Evolutionary conservation across 1,140 invertebrate species (phyloP).

Genomic region (Atopsyche davidsoni): DNA sequence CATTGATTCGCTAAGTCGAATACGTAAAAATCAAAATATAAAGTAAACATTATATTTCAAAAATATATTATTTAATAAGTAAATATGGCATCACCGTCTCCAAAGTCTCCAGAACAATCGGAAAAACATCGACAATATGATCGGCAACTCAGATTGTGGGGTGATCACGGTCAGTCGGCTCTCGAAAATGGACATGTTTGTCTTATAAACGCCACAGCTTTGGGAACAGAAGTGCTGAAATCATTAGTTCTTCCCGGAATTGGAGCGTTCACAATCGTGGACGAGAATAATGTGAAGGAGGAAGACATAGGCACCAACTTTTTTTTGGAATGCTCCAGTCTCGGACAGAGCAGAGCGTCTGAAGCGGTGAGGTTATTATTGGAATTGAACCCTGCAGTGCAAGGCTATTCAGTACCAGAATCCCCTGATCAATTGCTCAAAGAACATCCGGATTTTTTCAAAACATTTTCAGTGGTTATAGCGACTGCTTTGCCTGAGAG

Average conservation of each 20-base stretch:
- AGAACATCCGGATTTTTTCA: slow-evolving; percentile 85
- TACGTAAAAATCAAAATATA: too few relatives aligned
- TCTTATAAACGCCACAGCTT: slow-evolving; percentile 87
- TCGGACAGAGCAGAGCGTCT: slow-evolving; percentile 79
- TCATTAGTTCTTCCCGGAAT: slow-evolving; percentile 91
- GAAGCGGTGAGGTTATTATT: slow-evolving; percentile 74
- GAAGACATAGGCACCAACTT: slow-evolving; percentile 94
- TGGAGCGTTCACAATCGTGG: slow-evolving; percentile 93
- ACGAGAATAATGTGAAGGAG: slow-evolving; percentile 77
- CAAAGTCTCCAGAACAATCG: slow-evolving; percentile 74
- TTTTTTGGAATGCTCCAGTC: slow-evolving; percentile 73
- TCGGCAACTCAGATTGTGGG: slow-evolving; percentile 90
- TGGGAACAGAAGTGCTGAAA: slow-evolving; percentile 93
- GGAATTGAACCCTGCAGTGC: slow-evolving; percentile 90
- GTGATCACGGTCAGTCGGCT: slow-evolving; percentile 89
- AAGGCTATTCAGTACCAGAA: slow-evolving; percentile 89
- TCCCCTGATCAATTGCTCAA: slow-evolving; percentile 74
- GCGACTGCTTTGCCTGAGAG: slow-evolving; percentile 80
- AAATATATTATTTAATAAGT: too few relatives aligned
- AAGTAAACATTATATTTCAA: too few relatives aligned
- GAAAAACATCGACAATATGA: slow-evolving; percentile 82
- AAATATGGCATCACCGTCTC: slow-evolving; percentile 65
- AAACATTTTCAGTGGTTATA: slow-evolving; percentile 82
- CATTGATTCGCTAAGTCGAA: too few relatives aligned
- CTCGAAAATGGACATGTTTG: slow-evolving; percentile 88